Conservation (phyloP, 30 jellyfish, hydroid and myxozoan species). For the Aurelia aurita complex sp. Pacific region DNA sequence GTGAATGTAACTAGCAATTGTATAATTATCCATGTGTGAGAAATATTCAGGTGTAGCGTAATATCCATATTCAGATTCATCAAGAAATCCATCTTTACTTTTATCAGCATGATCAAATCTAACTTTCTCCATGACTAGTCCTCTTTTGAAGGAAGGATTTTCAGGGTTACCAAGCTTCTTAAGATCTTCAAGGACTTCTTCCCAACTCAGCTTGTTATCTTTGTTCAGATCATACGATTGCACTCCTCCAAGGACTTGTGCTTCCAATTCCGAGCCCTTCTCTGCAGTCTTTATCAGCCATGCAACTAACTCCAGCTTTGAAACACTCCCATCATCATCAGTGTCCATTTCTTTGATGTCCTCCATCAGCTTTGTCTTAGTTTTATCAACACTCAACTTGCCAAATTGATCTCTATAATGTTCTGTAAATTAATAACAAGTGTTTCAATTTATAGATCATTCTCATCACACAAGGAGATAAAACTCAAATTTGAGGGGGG, state of each 20-base stretch:
- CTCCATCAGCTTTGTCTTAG: constrained; percentile 28
- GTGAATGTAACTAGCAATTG: constrained; percentile 45
- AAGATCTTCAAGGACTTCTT: constrained; percentile 51
- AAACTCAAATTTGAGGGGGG: too few species aligned
- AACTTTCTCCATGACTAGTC: constrained; percentile 48
- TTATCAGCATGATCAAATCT: constrained; percentile 59
- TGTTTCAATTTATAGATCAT: too few species aligned
- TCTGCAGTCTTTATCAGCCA: constrained; percentile 58
- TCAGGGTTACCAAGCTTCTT: constrained; percentile 57
- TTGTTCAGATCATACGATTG: constrained; percentile 29
- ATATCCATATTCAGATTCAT: constrained; percentile 35
- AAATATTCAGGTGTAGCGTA: constrained; percentile 74
- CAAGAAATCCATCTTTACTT: constrained; percentile 43
- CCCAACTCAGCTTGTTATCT: constrained; percentile 60
- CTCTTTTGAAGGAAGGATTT: constrained; percentile 46
- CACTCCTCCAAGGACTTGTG: constrained; percentile 41
- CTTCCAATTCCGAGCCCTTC: constrained; percentile 52
- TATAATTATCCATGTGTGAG: constrained; percentile 49
- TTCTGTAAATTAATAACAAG: constrained; percentile 3
- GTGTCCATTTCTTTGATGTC: constrained; percentile 46
- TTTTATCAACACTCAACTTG: constrained; percentile 19
- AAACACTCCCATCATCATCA: constrained; percentile 43
- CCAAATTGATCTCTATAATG: constrained; percentile 33
- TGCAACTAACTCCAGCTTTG: constrained; percentile 33
- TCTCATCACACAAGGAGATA: too few species aligned